Evolutionary conservation across 2,888 invertebrate species (phyloP).

Genomic region (Luffia ferchaultella): DNA sequence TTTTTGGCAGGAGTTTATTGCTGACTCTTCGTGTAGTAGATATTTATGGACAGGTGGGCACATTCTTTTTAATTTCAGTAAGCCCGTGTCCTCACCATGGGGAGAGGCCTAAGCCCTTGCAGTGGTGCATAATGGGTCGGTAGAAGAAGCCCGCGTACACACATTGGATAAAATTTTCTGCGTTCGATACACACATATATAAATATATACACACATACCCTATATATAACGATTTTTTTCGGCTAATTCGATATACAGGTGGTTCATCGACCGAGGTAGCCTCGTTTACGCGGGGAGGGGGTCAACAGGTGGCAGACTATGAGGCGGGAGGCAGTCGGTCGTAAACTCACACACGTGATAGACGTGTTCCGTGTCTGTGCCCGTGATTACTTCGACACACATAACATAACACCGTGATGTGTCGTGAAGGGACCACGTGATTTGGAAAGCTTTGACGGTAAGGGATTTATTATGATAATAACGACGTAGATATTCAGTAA

Average conservation of each 20-base stretch:
- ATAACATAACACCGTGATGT: constrained; percentile 32
- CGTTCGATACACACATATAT: neutral
- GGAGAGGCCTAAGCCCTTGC: too few species aligned
- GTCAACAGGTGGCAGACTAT: constrained; percentile 51
- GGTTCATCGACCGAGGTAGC: constrained; percentile 21
- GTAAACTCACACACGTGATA: constrained; percentile 54
- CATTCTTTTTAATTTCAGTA: too few species aligned
- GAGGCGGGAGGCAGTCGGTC: constrained; percentile 28
- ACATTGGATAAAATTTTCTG: too few species aligned
- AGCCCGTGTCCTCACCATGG: too few species aligned
- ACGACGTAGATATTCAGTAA: too few species aligned
- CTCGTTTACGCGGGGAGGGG: constrained; percentile 21
- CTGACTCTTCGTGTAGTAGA: too few species aligned
- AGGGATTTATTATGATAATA: constrained; percentile 17
- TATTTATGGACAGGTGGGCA: too few species aligned
- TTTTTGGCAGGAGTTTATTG: too few species aligned
- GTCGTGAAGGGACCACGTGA: constrained; percentile 27
- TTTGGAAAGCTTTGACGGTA: constrained; percentile 18
- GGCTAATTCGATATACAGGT: neutral
- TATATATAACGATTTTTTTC: neutral
- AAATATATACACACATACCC: neutral
- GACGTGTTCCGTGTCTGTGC: constrained; percentile 38
- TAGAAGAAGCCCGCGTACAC: too few species aligned
- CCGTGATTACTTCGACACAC: constrained; percentile 39
- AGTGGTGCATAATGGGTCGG: too few species aligned